A percentile compares a stretch with the other conserved stretches of the same genome.
Evolutionary conservation across 1,140 invertebrate genomes (phyloP).

Genomic region (Zophobas morio): DNA sequence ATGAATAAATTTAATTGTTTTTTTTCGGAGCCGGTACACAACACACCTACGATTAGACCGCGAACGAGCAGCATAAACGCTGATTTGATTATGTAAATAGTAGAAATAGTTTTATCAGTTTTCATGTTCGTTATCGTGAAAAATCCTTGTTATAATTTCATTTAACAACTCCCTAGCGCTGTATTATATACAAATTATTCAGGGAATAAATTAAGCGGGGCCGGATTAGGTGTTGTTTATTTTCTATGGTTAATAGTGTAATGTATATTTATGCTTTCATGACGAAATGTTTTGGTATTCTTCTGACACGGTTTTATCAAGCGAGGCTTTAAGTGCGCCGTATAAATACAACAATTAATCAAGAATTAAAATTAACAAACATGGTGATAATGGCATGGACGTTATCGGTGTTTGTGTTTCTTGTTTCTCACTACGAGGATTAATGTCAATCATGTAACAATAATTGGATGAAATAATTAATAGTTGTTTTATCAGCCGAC

Average conservation of each 20-base stretch:
- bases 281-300: conserved; percentile 41
- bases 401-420: conserved; percentile 52
- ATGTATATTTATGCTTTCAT: background rate
- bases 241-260: background rate
- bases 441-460: conserved; percentile 47
- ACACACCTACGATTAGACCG: conserved; percentile 12
- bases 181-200: conserved; percentile 20
- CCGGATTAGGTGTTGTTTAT: background rate
- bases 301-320: conserved; percentile 39
- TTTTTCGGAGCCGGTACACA: background rate
- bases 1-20: conserved; percentile 35
- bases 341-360: conserved; percentile 52
- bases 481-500: conserved; percentile 46
- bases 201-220: conserved; percentile 13
- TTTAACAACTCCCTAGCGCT: conserved; percentile 16
- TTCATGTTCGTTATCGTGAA: conserved; percentile 26
- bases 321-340: conserved; percentile 7
- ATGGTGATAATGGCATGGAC: conserved; percentile 47
- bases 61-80: background rate
- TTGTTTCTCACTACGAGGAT: conserved; percentile 51
- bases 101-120: conserved; percentile 33
- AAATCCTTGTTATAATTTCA: conserved; percentile 17
- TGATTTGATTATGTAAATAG: conserved; percentile 29
- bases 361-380: conserved; percentile 54
- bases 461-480: conserved; percentile 53